Evolutionary conservation across 2,888 invertebrate genomes (phyloP).

Genomic region (Pardosa pseudoannulata): DNA sequence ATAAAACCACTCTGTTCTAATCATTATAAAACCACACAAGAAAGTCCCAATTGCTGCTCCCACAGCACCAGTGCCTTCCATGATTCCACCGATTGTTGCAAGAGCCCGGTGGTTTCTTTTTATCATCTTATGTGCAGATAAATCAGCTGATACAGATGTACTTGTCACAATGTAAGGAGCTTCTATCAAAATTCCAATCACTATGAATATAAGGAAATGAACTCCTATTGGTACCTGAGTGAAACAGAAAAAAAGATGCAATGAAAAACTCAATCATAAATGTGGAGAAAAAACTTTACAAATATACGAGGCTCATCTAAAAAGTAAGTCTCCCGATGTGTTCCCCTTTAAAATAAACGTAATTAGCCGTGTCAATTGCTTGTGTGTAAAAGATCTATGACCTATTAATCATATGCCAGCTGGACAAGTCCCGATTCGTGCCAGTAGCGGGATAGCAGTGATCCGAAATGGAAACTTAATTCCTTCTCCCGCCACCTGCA

Average conservation of each 20-base stretch:
- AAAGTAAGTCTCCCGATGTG: too few relatives aligned
- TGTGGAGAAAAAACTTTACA: too few relatives aligned
- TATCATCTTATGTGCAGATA: slow-evolving; percentile 82
- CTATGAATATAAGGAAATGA: slow-evolving; percentile 1
- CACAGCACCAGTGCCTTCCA: slow-evolving; percentile 95
- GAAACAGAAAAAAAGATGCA: neutral
- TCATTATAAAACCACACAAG: slow-evolving; percentile 87
- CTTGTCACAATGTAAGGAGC: slow-evolving; percentile 97
- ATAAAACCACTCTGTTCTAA: slow-evolving; percentile 85
- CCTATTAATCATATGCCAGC: too few relatives aligned
- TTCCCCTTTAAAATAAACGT: too few relatives aligned
- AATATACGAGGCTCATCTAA: too few relatives aligned
- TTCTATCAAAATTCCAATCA: slow-evolving; percentile 84
- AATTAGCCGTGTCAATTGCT: too few relatives aligned
- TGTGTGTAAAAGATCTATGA: too few relatives aligned
- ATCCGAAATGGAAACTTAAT: too few relatives aligned
- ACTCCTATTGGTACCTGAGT: neutral
- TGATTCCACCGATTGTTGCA: slow-evolving; percentile 96
- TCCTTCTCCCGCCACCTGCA: too few relatives aligned
- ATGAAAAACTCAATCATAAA: too few relatives aligned
- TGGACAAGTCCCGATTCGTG: too few relatives aligned
- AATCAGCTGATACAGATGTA: slow-evolving; percentile 95
- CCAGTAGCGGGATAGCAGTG: too few relatives aligned
- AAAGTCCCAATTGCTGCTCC: slow-evolving; percentile 96
- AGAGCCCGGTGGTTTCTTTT: slow-evolving; percentile 82